Conservation (phyloP, 2,113 vertebrate species). For the Psilopogon haemacephalus region DNA sequence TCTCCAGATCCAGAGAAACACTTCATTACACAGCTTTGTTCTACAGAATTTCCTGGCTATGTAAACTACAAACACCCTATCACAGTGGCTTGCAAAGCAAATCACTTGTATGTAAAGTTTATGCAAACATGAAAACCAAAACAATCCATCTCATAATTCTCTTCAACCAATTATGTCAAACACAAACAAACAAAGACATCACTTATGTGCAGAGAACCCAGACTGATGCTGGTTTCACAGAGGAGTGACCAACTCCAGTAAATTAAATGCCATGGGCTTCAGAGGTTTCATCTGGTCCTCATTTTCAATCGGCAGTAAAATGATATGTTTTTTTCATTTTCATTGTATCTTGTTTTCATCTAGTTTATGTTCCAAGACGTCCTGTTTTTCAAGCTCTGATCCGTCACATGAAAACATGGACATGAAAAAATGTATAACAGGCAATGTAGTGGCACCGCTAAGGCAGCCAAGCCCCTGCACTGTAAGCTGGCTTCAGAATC, state of each 20-base stretch:
- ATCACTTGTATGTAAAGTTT: slow-evolving; percentile 22
- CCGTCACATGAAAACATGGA: slow-evolving; percentile 23
- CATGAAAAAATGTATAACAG: not conserved
- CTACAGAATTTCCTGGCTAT: not conserved
- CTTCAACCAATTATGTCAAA: slow-evolving; percentile 42
- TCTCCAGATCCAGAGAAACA: not conserved
- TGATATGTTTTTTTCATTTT: slow-evolving; percentile 58
- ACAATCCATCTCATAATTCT: slow-evolving; percentile 63
- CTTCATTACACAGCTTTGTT: not conserved
- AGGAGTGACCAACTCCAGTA: slow-evolving; percentile 57
- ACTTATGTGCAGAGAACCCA: slow-evolving; percentile 16
- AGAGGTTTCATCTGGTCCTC: slow-evolving; percentile 72
- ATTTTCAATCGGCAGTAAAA: slow-evolving; percentile 73
- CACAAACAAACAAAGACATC: slow-evolving; percentile 59
- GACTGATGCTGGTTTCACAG: slow-evolving; percentile 50
- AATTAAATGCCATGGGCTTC: slow-evolving; percentile 68
- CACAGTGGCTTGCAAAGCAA: not conserved
- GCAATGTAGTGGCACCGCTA: not conserved
- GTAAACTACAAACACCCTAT: not conserved
- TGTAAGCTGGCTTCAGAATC: not conserved
- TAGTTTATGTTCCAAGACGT: slow-evolving; percentile 57
- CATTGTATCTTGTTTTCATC: slow-evolving; percentile 73
- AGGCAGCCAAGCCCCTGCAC: not conserved
- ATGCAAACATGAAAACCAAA: slow-evolving; percentile 63
- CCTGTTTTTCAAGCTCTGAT: slow-evolving; percentile 66